A percentile compares a stretch with the other conserved stretches of the same genome.
Conservation (phyloP, 2,113 vertebrate genomes). For the Rhea americana region DNA sequence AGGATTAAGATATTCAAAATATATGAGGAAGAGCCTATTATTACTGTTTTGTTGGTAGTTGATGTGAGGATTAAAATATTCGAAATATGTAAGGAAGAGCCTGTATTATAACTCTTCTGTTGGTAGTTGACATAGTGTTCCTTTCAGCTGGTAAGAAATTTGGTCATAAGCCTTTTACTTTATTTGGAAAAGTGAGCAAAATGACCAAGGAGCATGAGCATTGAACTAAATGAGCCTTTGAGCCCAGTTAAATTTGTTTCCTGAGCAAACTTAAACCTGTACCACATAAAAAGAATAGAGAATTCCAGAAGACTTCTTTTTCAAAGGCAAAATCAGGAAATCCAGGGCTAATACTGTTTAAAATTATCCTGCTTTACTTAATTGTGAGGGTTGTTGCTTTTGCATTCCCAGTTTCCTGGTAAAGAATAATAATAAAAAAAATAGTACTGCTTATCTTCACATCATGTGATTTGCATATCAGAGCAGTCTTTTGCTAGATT, state of each 20-base stretch:
- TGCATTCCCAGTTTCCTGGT: neutral
- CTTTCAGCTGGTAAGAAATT: slow-evolving; percentile 21
- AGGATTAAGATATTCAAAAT: neutral
- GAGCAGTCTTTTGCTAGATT: neutral
- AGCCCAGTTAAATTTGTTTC: slow-evolving; percentile 12
- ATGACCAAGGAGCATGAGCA: neutral
- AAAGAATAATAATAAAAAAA: neutral
- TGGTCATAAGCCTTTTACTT: slow-evolving; percentile 19
- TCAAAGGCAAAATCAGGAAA: neutral
- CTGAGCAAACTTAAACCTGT: neutral
- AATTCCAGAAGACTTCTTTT: slow-evolving; percentile 1
- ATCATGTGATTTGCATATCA: neutral
- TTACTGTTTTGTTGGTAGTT: neutral
- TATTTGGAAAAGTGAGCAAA: slow-evolving; percentile 2
- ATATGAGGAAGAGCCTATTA: neutral
- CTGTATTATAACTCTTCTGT: neutral
- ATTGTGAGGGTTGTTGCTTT: neutral
- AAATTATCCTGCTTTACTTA: neutral
- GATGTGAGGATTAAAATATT: neutral
- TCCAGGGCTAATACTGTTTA: neutral
- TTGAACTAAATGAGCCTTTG: slow-evolving; percentile 7
- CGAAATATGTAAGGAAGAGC: neutral
- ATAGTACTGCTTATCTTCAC: neutral
- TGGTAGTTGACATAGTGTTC: slow-evolving; percentile 31
- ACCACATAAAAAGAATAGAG: neutral